Evolutionary conservation across 2,888 invertebrate species (phyloP).

Genomic region (Agrotis exclamationis): DNA sequence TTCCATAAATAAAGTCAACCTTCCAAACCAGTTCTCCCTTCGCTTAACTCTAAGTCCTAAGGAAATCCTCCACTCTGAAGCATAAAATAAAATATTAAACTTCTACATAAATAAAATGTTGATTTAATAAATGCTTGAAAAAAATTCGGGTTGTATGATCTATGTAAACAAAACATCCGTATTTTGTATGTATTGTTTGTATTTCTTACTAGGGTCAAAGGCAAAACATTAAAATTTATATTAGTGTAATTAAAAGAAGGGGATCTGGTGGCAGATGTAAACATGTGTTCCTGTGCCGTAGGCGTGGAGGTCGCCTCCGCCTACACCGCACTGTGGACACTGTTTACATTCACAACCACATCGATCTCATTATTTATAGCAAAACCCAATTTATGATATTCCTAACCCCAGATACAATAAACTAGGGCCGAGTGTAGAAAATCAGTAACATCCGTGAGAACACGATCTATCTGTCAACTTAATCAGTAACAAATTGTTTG

Average conservation of each 20-base stretch:
- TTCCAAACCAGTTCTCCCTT: slow-evolving; percentile 71
- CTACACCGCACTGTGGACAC: slow-evolving; percentile 72
- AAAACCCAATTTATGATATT: slow-evolving; percentile 62
- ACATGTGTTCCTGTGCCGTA: slow-evolving; percentile 85
- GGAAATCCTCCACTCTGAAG: slow-evolving; percentile 64
- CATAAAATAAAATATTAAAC: slow-evolving; percentile 1
- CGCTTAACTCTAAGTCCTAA: slow-evolving; percentile 50
- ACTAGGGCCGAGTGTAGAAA: slow-evolving; percentile 17
- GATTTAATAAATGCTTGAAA: slow-evolving; percentile 2
- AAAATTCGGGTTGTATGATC: not conserved
- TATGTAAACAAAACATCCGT: slow-evolving; percentile 28
- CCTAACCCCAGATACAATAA: slow-evolving; percentile 6
- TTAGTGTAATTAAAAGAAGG: slow-evolving; percentile 72
- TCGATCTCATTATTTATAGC: slow-evolving; percentile 76
- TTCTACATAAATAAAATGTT: not conserved
- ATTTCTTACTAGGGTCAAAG: slow-evolving; percentile 47
- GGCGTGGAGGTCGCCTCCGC: slow-evolving; percentile 85
- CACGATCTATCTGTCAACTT: slow-evolving; percentile 44
- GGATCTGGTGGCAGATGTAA: slow-evolving; percentile 79
- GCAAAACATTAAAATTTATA: slow-evolving; percentile 55
- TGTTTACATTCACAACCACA: slow-evolving; percentile 80
- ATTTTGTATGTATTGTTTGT: slow-evolving; percentile 34
- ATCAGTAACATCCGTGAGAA: slow-evolving; percentile 43
- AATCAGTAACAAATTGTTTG: slow-evolving; percentile 65
- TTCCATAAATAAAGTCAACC: slow-evolving; percentile 68